Evolutionary conservation across 92 coral and sea anemone species (phyloP).

Genomic region (Zoanthus sociatus): DNA sequence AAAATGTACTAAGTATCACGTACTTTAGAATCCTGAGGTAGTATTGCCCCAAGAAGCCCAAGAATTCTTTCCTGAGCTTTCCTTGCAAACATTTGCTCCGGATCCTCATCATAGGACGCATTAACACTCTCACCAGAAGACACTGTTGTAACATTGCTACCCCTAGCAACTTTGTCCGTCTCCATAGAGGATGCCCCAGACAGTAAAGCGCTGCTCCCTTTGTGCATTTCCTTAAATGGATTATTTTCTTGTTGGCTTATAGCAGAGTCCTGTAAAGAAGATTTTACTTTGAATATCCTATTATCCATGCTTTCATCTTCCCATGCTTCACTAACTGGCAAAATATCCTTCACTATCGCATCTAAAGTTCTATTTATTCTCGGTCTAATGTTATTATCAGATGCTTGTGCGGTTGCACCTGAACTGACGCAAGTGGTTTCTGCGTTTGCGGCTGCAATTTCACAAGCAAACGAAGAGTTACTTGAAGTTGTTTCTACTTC

Average conservation of each 20-base stretch:
- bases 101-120: slow-evolving; percentile 63
- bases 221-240: not conserved
- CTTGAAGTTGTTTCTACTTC: not conserved
- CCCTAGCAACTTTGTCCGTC: slow-evolving; percentile 3
- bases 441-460: not conserved
- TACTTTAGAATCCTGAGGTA: slow-evolving; percentile 95
- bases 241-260: not conserved
- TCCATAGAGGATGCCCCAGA: not conserved
- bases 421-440: not conserved
- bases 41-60: slow-evolving; percentile 94
- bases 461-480: not conserved
- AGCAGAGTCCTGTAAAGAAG: not conserved
- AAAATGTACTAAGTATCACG: not conserved
- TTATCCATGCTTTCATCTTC: not conserved
- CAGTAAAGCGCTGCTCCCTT: not conserved
- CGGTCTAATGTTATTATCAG: not conserved
- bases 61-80: slow-evolving; percentile 85
- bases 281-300: not conserved
- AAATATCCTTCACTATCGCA: slow-evolving; percentile 9
- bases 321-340: not conserved
- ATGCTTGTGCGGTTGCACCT: not conserved
- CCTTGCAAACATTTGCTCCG: slow-evolving; percentile 74
- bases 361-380: not conserved
- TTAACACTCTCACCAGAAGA: not conserved
- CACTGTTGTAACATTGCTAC: not conserved